Conservation (phyloP, 2,888 invertebrate species). For the Ormyrus pomaceus region DNA sequence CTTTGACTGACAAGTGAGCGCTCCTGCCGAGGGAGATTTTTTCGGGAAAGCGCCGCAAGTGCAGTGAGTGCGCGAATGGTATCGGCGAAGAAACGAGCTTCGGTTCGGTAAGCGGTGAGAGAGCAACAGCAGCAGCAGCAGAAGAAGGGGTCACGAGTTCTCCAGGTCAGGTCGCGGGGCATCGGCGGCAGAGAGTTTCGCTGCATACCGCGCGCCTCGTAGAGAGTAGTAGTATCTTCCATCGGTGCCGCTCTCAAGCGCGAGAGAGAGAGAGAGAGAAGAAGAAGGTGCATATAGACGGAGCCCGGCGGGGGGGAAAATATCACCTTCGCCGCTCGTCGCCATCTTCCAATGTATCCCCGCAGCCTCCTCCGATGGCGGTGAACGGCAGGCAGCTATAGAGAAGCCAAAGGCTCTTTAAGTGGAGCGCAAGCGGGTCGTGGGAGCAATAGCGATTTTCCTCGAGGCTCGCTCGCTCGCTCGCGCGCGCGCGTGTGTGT, state of each 20-base stretch:
- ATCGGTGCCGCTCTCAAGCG: not conserved
- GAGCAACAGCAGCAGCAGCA: not conserved
- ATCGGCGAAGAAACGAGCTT: too few species aligned
- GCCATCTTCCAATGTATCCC: conserved; percentile 49
- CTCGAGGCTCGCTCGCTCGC: conserved; percentile 30
- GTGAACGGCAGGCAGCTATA: conserved; percentile 40
- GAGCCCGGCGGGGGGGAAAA: conserved; percentile 39
- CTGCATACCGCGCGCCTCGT: conserved; percentile 15
- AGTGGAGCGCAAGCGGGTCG: conserved; percentile 59
- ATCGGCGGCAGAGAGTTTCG: conserved; percentile 46
- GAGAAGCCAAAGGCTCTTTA: conserved; percentile 30
- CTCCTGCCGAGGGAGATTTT: too few species aligned
- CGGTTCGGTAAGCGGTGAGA: not conserved
- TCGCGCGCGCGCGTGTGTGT: not conserved
- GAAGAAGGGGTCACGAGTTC: conserved; percentile 56
- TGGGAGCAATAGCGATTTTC: conserved; percentile 61
- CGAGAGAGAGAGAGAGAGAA: conserved; percentile 1
- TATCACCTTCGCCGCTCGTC: conserved; percentile 52
- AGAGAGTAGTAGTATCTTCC: not conserved
- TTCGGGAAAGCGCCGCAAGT: not conserved
- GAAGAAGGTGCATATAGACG: not conserved
- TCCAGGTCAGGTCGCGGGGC: conserved; percentile 53
- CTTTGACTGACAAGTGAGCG: too few species aligned
- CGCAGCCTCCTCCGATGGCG: conserved; percentile 40
- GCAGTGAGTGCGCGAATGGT: not conserved